phyloP scores from a whole-genome alignment of 1,140 invertebrate species.

The Paralvinella palmiformis region DNA sequence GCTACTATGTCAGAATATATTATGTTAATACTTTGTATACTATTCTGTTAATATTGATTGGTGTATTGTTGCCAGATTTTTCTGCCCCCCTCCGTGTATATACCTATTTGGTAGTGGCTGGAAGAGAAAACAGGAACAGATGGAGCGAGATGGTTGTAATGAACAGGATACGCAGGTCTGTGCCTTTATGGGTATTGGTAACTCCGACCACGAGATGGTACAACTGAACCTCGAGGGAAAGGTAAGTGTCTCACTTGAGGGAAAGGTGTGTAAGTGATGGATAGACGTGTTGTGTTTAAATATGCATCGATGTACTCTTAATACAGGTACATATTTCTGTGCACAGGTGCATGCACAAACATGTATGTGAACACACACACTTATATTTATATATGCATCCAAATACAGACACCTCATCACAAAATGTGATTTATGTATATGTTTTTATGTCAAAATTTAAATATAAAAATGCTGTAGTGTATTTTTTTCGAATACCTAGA shows the following conservation, averaged over 20 bases:
- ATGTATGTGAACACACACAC: too few species aligned
- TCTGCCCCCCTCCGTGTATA: slow-evolving; percentile 98
- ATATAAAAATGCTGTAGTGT: too few species aligned
- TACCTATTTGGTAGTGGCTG: slow-evolving; percentile 97
- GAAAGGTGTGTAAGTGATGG: background rate
- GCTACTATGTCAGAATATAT: too few species aligned
- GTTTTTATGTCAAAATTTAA: too few species aligned
- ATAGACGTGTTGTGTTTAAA: background rate
- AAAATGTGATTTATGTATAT: too few species aligned
- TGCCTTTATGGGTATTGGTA: slow-evolving; percentile 98
- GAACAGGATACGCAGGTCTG: slow-evolving; percentile 67
- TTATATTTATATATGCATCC: too few species aligned
- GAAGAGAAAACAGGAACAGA: slow-evolving; percentile 77
- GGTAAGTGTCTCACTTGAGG: slow-evolving; percentile 40
- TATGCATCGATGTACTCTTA: too few species aligned
- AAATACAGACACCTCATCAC: too few species aligned
- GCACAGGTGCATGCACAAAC: background rate
- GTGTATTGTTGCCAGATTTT: slow-evolving; percentile 67
- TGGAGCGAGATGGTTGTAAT: slow-evolving; percentile 36
- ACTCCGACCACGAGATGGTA: slow-evolving; percentile 98
- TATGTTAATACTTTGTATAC: too few species aligned
- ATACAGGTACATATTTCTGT: too few species aligned
- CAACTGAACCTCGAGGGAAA: slow-evolving; percentile 88
- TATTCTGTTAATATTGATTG: too few species aligned
- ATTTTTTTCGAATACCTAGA: too few species aligned